Evolutionary conservation across 2,113 vertebrate species (phyloP).

Genomic region (Ranitomeya imitator): DNA sequence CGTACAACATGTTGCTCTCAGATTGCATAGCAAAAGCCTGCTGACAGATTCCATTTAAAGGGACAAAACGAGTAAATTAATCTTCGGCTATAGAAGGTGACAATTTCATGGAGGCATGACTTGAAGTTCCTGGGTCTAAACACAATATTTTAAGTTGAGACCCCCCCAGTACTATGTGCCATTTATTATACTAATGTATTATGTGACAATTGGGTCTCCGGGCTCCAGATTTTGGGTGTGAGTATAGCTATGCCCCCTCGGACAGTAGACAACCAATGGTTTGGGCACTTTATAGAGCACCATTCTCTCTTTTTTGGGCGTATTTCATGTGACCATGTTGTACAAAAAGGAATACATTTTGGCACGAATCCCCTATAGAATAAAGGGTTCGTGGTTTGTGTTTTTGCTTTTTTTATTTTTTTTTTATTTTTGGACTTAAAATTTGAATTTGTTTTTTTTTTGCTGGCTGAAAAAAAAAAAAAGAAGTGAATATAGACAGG

Average conservation of each 20-base stretch:
- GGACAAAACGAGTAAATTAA: not conserved
- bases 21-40: no score
- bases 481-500: not conserved
- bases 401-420: not conserved
- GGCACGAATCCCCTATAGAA: not conserved
- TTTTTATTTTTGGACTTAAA: not conserved
- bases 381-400: not conserved
- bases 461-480: not conserved
- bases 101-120: not conserved
- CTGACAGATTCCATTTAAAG: no score
- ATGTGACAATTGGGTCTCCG: not conserved
- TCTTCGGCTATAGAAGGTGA: not conserved
- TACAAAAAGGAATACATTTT: not conserved
- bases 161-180: not conserved
- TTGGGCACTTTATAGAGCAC: not conserved
- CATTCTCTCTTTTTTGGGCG: no score
- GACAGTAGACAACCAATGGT: not conserved
- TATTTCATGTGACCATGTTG: not conserved
- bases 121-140: not conserved
- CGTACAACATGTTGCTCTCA: no score
- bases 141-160: not conserved
- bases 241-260: not conserved
- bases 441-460: not conserved
- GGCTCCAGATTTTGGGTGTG: no score
- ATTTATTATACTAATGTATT: not conserved